phyloP scores from a whole-genome alignment of 2,797 vertebrate genomes.

The Iguana delicatissima region DNA sequence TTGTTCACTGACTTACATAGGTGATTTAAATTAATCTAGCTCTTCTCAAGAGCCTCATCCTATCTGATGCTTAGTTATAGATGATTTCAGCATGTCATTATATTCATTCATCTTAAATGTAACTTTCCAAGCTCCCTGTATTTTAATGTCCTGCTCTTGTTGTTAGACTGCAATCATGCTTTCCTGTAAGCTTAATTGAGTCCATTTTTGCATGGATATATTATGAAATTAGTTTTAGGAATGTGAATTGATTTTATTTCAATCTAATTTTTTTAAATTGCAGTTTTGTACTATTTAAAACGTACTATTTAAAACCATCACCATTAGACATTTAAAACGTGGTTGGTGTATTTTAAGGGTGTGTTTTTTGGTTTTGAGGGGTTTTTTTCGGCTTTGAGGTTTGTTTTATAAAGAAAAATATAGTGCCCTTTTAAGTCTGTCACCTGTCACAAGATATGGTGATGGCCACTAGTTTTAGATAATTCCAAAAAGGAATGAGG shows the following conservation, averaged over 20 bases:
- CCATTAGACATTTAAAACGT: neutral
- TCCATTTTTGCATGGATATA: neutral
- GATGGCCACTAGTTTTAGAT: neutral
- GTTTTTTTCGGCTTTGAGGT: neutral
- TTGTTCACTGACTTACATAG: conserved; percentile 70
- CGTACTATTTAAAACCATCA: no score
- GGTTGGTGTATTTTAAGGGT: neutral
- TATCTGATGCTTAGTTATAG: neutral
- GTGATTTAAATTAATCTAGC: conserved; percentile 70
- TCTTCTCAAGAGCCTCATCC: conserved; percentile 38
- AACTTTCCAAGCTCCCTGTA: neutral
- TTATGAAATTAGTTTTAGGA: neutral
- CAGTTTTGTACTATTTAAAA: no score
- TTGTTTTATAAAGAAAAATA: neutral
- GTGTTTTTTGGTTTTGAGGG: no score
- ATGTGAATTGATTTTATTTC: neutral
- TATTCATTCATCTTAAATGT: neutral
- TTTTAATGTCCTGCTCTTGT: neutral
- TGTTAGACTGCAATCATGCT: neutral
- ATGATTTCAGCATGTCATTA: neutral
- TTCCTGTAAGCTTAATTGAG: neutral
- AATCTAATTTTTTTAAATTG: neutral
- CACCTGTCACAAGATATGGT: neutral
- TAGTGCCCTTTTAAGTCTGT: neutral
- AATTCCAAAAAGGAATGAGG: neutral